phyloP scores from a whole-genome alignment of 1,140 invertebrate species.

The Mamestra configurata region DNA sequence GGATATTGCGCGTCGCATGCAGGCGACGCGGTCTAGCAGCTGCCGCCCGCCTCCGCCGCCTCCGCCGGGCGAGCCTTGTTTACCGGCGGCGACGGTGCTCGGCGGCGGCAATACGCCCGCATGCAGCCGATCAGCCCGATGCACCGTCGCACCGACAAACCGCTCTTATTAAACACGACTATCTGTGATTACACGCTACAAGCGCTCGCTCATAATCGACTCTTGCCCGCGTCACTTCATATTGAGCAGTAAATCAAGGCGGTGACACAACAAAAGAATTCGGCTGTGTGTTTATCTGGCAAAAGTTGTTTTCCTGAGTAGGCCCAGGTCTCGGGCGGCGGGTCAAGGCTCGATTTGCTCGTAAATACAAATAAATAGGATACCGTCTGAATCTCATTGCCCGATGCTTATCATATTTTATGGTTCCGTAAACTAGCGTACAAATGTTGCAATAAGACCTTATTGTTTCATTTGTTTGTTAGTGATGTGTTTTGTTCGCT shows the following conservation, averaged over 20 bases:
- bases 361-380: slow-evolving; percentile 84
- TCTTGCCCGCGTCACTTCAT: slow-evolving; percentile 11
- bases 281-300: slow-evolving; percentile 56
- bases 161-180: slow-evolving; percentile 64
- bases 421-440: slow-evolving; percentile 76
- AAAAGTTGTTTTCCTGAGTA: slow-evolving; percentile 59
- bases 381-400: slow-evolving; percentile 76
- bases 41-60: slow-evolving; percentile 57
- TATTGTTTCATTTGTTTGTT: slow-evolving; percentile 62
- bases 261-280: slow-evolving; percentile 55
- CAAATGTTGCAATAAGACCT: slow-evolving; percentile 74
- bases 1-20: slow-evolving; percentile 86
- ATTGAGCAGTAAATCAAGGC: slow-evolving; percentile 52
- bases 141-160: slow-evolving; percentile 61
- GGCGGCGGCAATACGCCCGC: slow-evolving; percentile 71
- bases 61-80: slow-evolving; percentile 69
- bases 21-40: slow-evolving; percentile 70
- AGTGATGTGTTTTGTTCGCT: neutral
- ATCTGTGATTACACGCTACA: slow-evolving; percentile 42
- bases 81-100: slow-evolving; percentile 70
- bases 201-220: slow-evolving; percentile 37
- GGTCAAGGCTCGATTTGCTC: slow-evolving; percentile 79
- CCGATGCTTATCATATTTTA: slow-evolving; percentile 84
- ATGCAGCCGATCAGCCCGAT: slow-evolving; percentile 53
- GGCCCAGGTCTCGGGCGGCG: slow-evolving; percentile 59